Conservation (phyloP, 2,888 invertebrate species). For the Acanthosepion pharaonis region DNA sequence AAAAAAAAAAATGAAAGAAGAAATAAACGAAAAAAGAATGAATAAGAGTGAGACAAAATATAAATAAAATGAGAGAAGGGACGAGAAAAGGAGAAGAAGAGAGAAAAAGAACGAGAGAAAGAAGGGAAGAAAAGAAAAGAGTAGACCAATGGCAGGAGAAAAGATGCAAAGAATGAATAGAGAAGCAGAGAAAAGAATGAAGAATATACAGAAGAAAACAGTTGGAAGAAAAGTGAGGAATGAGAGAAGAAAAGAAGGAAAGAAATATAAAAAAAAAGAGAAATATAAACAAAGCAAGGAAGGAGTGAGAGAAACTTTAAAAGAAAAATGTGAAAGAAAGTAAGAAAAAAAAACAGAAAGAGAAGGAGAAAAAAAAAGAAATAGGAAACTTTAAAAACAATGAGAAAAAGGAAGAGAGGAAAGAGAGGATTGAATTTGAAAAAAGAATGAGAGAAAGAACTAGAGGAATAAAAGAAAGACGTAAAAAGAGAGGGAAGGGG, state of each 20-base stretch:
- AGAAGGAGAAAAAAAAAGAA: background rate
- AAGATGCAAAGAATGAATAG: background rate
- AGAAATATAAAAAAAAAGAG: background rate
- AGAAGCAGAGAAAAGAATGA: background rate
- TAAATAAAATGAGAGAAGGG: background rate
- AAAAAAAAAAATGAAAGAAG: background rate
- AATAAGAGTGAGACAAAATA: background rate
- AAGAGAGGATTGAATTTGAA: background rate
- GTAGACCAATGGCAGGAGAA: background rate
- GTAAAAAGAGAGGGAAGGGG: background rate
- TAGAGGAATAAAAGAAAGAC: background rate
- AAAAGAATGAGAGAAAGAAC: background rate
- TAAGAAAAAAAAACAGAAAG: background rate
- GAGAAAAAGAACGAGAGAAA: background rate
- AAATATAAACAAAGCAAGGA: background rate
- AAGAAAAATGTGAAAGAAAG: no score
- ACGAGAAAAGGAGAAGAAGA: background rate
- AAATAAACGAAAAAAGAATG: background rate
- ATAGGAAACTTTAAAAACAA: background rate
- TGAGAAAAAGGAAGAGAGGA: background rate
- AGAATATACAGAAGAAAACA: background rate
- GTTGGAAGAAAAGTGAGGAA: background rate
- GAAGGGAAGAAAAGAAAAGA: background rate
- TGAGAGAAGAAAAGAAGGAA: background rate
- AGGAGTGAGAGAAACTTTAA: no score